Conservation (phyloP, 2,888 invertebrate species). For the Nowickia ferox region DNA sequence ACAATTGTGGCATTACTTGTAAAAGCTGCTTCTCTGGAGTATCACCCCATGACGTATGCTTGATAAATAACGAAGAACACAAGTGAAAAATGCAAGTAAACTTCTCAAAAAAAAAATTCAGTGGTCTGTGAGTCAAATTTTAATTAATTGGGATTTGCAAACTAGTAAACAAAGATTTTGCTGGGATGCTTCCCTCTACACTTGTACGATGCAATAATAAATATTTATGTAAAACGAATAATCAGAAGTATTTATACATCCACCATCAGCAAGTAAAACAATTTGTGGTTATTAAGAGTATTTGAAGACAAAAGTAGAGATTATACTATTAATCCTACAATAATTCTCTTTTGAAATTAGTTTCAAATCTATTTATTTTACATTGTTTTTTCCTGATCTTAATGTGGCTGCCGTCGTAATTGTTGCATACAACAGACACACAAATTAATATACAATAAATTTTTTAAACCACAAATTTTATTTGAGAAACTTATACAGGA, state of each 20-base stretch:
- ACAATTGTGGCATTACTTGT: too few species aligned
- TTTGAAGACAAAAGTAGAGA: background rate
- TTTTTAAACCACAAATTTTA: slow-evolving; percentile 29
- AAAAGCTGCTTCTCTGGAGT: too few species aligned
- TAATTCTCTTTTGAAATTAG: slow-evolving; percentile 46
- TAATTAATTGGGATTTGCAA: too few species aligned
- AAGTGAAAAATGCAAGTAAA: too few species aligned
- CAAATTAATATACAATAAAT: background rate
- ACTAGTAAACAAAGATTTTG: background rate
- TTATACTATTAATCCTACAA: slow-evolving; percentile 37
- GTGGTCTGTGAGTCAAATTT: too few species aligned
- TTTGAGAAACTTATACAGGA: slow-evolving; percentile 16
- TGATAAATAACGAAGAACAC: too few species aligned
- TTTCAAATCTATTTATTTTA: slow-evolving; percentile 48
- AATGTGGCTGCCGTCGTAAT: background rate
- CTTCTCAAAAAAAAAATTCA: too few species aligned
- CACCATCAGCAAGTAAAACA: background rate
- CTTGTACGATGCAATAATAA: background rate
- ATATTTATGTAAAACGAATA: background rate
- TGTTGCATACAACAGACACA: background rate
- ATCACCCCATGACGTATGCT: too few species aligned
- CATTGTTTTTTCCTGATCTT: background rate
- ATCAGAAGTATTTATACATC: background rate
- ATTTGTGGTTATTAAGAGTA: background rate
- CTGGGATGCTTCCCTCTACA: too few species aligned